phyloP scores from a whole-genome alignment of 2,888 invertebrate species.

The Drosophila meridionalis region DNA sequence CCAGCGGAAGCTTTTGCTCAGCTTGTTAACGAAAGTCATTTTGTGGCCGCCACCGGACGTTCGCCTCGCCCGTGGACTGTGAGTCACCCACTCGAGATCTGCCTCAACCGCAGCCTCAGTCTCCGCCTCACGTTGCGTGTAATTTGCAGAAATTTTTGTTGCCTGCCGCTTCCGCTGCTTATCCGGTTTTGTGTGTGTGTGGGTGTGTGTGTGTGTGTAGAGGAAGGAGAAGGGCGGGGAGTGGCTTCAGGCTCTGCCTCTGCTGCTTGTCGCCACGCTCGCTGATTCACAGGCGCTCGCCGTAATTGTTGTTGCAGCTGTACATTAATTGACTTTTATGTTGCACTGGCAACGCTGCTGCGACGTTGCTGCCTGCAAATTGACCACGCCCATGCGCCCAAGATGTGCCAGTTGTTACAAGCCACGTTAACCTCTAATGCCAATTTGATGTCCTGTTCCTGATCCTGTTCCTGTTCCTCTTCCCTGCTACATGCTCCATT shows the following conservation, averaged over 20 bases:
- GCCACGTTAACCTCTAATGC: slow-evolving; percentile 68
- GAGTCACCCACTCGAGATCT: slow-evolving; percentile 19
- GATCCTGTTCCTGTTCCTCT: not conserved
- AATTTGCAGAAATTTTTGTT: slow-evolving; percentile 61
- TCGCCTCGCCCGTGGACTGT: slow-evolving; percentile 18
- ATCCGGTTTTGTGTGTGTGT: not conserved
- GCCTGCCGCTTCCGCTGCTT: slow-evolving; percentile 43
- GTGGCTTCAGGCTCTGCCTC: slow-evolving; percentile 9
- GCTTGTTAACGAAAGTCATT: slow-evolving; percentile 83
- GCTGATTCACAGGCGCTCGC: slow-evolving; percentile 43
- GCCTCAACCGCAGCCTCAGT: slow-evolving; percentile 30
- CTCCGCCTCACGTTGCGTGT: slow-evolving; percentile 60
- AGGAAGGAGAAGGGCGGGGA: not conserved
- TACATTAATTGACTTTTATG: slow-evolving; percentile 79
- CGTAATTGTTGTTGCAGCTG: slow-evolving; percentile 69
- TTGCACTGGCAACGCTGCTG: slow-evolving; percentile 25
- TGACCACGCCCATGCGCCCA: slow-evolving; percentile 43
- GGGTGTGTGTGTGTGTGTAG: not conserved
- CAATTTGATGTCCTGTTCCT: slow-evolving; percentile 67
- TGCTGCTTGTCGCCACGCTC: slow-evolving; percentile 34
- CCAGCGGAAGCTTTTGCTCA: slow-evolving; percentile 83
- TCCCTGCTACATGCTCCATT: slow-evolving; percentile 44
- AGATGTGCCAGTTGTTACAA: slow-evolving; percentile 32
- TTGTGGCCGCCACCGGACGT: slow-evolving; percentile 56
- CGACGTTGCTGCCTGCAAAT: slow-evolving; percentile 16